Evolutionary conservation across 2,113 vertebrate species (phyloP).

Genomic region (Platycercus adscitus): DNA sequence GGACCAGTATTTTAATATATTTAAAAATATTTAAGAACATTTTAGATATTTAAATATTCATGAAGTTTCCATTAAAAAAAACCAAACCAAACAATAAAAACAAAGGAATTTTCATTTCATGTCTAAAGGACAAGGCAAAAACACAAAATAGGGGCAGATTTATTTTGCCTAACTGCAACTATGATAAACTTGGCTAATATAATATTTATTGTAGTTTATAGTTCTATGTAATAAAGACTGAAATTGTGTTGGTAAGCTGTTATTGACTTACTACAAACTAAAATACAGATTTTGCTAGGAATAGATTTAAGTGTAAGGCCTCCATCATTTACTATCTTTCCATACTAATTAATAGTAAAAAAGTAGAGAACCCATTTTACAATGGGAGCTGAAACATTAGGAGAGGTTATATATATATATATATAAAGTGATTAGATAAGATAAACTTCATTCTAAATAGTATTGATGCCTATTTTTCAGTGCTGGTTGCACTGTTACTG

Average conservation of each 20-base stretch:
- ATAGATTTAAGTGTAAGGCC: background rate
- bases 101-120: background rate
- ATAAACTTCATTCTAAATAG: background rate
- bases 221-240: background rate
- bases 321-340: background rate
- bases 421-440: rapidly evolving
- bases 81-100: background rate
- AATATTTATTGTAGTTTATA: background rate
- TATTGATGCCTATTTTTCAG: background rate
- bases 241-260: background rate
- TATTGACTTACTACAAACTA: background rate
- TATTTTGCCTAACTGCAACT: background rate
- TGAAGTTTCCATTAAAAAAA: background rate
- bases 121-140: background rate
- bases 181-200: background rate
- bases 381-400: background rate
- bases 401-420: background rate
- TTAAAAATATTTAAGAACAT: background rate
- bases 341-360: background rate
- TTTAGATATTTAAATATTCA: background rate
- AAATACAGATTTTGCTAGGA: background rate
- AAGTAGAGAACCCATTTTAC: background rate
- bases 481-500: background rate
- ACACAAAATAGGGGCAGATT: background rate
- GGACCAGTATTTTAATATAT: background rate